Conservation (phyloP, 2,888 invertebrate species). For the Pandemis corylana region DNA sequence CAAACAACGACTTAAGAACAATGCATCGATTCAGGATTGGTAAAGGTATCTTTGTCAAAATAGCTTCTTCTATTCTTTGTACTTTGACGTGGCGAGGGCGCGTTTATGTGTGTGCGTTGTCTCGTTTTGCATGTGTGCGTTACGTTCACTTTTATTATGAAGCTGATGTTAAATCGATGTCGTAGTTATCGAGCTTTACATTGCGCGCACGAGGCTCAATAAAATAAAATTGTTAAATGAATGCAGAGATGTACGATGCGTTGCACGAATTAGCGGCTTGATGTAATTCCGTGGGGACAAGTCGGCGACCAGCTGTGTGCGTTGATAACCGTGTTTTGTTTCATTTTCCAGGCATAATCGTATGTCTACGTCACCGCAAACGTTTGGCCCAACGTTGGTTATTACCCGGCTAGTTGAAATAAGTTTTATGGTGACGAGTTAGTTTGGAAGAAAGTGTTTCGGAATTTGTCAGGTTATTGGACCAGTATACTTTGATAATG, state of each 20-base stretch:
- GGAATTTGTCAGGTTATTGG: conserved; percentile 49
- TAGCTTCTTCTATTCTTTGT: conserved; percentile 59
- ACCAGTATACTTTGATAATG: conserved; percentile 51
- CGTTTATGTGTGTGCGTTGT: conserved; percentile 50
- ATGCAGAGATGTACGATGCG: conserved; percentile 50
- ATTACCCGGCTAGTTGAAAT: conserved; percentile 44
- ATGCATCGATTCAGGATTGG: conserved; percentile 50
- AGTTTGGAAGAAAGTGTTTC: conserved; percentile 35
- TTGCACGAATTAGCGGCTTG: conserved; percentile 27
- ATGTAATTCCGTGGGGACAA: conserved; percentile 48
- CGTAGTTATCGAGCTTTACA: conserved; percentile 31
- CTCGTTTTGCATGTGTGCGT: conserved; percentile 49
- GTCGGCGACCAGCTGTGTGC: conserved; percentile 68
- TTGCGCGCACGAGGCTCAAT: conserved; percentile 17
- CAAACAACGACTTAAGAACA: conserved; percentile 44
- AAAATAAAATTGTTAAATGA: not conserved
- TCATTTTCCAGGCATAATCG: conserved; percentile 68
- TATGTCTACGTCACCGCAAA: conserved; percentile 62
- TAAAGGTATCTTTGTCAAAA: conserved; percentile 58
- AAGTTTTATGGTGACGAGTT: conserved; percentile 27
- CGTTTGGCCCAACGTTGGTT: conserved; percentile 52
- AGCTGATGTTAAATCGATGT: conserved; percentile 19
- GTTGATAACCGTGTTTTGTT: conserved; percentile 73
- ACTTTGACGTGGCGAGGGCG: conserved; percentile 52
- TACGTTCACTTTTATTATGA: conserved; percentile 42